Evolutionary conservation across 2,888 invertebrate species (phyloP).

Genomic region (Drosophila incognita): DNA sequence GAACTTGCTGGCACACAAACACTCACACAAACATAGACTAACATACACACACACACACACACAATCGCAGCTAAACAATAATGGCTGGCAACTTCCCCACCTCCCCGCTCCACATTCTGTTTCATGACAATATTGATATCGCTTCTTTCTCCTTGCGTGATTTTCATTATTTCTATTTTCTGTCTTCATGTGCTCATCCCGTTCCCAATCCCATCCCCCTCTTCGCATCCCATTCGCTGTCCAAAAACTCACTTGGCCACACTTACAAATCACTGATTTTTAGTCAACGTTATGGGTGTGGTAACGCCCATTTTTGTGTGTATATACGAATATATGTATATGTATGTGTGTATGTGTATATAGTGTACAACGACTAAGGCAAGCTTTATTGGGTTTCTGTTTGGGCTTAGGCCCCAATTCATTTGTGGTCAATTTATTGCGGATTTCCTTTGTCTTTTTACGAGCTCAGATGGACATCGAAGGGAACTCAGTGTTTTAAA

Average conservation of each 20-base stretch:
- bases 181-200: constrained; percentile 30
- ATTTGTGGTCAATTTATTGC: constrained; percentile 74
- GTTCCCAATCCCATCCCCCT: neutral
- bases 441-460: constrained; percentile 70
- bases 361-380: constrained; percentile 1
- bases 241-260: constrained; percentile 56
- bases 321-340: neutral
- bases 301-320: constrained; percentile 51
- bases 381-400: constrained; percentile 37
- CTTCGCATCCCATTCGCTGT: constrained; percentile 19
- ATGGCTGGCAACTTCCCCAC: constrained; percentile 53
- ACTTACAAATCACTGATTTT: constrained; percentile 76
- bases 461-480: constrained; percentile 48
- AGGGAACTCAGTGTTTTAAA: constrained; percentile 9
- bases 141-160: constrained; percentile 64
- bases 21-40: constrained; percentile 28
- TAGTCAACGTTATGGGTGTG: constrained; percentile 69
- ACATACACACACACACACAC: constrained; percentile 13
- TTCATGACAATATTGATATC: constrained; percentile 73
- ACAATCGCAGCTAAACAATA: constrained; percentile 47
- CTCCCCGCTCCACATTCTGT: constrained; percentile 10
- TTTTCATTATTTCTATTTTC: constrained; percentile 76
- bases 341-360: neutral
- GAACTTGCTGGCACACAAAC: constrained; percentile 67
- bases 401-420: constrained; percentile 54